A percentile compares a stretch with the other conserved stretches of the same genome.
phyloP scores from a whole-genome alignment of 2,113 vertebrate species.

The Chaetorhynchus papuensis region DNA sequence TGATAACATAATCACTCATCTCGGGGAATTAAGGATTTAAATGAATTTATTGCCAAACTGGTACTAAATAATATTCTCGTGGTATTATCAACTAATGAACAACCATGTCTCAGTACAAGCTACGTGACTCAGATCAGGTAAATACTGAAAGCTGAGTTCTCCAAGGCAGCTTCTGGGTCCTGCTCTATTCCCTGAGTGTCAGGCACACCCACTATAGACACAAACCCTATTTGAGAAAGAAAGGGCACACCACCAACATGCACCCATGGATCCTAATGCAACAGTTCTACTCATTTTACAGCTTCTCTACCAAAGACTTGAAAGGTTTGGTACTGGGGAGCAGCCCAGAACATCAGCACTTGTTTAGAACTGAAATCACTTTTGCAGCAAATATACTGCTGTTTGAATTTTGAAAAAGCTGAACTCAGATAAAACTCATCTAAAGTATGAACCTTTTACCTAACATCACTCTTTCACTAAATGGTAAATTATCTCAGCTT shows the following conservation, averaged over 20 bases:
- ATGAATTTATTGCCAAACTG: background rate
- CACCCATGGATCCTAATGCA: background rate
- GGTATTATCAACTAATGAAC: background rate
- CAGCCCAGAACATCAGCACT: background rate
- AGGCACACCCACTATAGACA: background rate
- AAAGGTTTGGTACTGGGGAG: background rate
- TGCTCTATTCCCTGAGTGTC: accelerated
- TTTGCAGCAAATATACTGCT: background rate
- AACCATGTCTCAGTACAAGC: background rate
- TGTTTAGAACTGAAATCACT: background rate
- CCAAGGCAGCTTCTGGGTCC: background rate
- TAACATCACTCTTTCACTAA: background rate
- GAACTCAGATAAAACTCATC: background rate
- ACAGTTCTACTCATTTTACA: background rate
- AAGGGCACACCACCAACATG: background rate
- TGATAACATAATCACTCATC: background rate
- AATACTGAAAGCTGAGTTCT: background rate
- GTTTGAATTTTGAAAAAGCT: background rate
- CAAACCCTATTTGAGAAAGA: background rate
- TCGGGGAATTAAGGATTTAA: background rate
- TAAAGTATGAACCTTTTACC: background rate
- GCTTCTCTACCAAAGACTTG: background rate
- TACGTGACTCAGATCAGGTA: background rate
- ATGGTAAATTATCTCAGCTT: background rate
- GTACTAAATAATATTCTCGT: background rate